Evolutionary conservation across 2,113 vertebrate genomes (phyloP).

Genomic region (Gnathonemus longibarbis): DNA sequence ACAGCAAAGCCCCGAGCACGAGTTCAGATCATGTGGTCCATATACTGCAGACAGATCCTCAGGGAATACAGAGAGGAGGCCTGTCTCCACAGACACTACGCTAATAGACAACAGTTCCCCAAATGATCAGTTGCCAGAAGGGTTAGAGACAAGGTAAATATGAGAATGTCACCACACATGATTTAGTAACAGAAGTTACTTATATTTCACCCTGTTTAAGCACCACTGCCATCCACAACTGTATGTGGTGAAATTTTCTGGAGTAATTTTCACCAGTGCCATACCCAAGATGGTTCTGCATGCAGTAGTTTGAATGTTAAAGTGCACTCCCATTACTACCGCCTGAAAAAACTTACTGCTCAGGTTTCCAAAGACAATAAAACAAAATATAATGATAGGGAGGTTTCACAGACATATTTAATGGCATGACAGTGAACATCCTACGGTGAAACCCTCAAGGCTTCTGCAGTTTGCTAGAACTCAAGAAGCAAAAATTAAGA

Average conservation of each 20-base stretch:
- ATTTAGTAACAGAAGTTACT: background rate
- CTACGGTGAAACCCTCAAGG: background rate
- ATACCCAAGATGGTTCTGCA: slow-evolving; percentile 37
- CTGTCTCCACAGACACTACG: slow-evolving; percentile 33
- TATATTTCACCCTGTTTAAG: background rate
- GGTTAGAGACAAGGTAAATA: background rate
- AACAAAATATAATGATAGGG: background rate
- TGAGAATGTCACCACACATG: background rate
- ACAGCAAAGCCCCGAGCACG: background rate
- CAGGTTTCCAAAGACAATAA: background rate
- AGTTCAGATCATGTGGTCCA: background rate
- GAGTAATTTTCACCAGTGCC: slow-evolving; percentile 39
- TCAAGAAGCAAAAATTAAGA: background rate
- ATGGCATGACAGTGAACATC: background rate
- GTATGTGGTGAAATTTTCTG: slow-evolving; percentile 4
- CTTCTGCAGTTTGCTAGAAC: background rate
- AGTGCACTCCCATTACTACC: background rate
- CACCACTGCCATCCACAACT: background rate
- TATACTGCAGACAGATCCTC: background rate
- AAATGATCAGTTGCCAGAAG: background rate
- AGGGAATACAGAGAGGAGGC: slow-evolving; percentile 20
- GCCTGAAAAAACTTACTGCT: background rate
- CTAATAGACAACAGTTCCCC: slow-evolving; percentile 4
- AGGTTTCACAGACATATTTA: background rate
- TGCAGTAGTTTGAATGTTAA: slow-evolving; percentile 12